Conservation (phyloP, 30 jellyfish, hydroid and myxozoan genomes). For the Hydra vulgaris region DNA sequence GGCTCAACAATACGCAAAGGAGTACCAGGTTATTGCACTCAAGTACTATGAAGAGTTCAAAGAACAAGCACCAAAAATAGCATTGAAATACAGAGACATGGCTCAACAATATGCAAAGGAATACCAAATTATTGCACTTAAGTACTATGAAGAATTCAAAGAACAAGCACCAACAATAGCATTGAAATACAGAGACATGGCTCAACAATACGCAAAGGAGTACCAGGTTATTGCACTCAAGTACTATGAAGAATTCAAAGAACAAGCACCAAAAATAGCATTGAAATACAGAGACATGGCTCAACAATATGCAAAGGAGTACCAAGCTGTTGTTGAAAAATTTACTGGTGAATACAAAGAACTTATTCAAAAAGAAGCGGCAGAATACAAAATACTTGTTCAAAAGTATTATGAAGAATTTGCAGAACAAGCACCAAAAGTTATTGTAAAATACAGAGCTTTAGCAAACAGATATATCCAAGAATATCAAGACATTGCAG, state of each 20-base stretch:
- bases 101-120: no score
- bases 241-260: no score
- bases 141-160: no score
- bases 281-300: not conserved
- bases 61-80: no score
- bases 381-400: not conserved
- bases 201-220: no score
- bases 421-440: not conserved
- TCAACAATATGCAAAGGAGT: constrained; percentile 14
- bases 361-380: not conserved
- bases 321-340: constrained; percentile 16
- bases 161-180: not conserved
- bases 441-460: not conserved
- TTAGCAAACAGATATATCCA: not conserved
- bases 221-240: no score
- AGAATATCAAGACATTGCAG: not conserved
- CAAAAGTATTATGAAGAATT: not conserved
- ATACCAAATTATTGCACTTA: no score
- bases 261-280: not conserved
- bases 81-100: no score
- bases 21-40: no score
- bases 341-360: not conserved
- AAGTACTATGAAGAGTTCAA: no score
- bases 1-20: no score
- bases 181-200: not conserved